Base-by-base conservation (phyloP, 2,113 vertebrate genomes). In the Acanthochromis polyacanthus region DNA sequence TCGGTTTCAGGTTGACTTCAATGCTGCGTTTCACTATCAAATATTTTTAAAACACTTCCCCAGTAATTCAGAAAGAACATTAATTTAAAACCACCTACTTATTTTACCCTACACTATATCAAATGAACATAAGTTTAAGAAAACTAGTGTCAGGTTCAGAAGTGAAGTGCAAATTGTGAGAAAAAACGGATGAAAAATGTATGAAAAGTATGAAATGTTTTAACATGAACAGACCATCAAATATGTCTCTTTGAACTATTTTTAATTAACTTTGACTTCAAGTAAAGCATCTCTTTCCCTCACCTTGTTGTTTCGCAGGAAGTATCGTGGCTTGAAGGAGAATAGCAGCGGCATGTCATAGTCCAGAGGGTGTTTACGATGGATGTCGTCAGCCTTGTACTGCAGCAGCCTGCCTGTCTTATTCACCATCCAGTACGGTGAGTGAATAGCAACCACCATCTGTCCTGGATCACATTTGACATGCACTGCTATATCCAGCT, bases 361-460 rank as follows among this genome's bases (percentile, higher is more conserved):
- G 85, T 98, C 94, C 62, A 95, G 95, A 19, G 98, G 95, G 91
- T 99, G 98, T 81, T 99, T 99, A 76, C 97, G 96, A 85, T 99
- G 98, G 87, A 99, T 96, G 65, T 98, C 98, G 79, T 99, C 98
- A 0, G 98, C 97, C 93, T 98, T 98, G 91, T 99, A 99, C 6
- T 99, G 98, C 81, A 99, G 87, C 95, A 99, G 90, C 69, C 97
- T 94, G 38, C 94, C 93, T 0, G 98, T 99, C 92, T 98, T 99
- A 91, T 99, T 99, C 62, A 98, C 93, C 98, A 99, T 98, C 98
- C 98, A 99, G 59, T 99, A 99, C 0, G 98, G 97, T 59, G 97
- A 97, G 80, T 99, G 96, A 88, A 99, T 91, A 45, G 95, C 95
- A 71, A 98, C 77, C 82, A 96, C 57, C 11, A 94, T 92, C 88